A percentile compares a stretch with the other conserved stretches of the same genome.
These are phyloP conservation scores for Gopherus flavomarginatus DNA, from an alignment of 2,113 vertebrate species.

Conservation along the genomic window DNA sequence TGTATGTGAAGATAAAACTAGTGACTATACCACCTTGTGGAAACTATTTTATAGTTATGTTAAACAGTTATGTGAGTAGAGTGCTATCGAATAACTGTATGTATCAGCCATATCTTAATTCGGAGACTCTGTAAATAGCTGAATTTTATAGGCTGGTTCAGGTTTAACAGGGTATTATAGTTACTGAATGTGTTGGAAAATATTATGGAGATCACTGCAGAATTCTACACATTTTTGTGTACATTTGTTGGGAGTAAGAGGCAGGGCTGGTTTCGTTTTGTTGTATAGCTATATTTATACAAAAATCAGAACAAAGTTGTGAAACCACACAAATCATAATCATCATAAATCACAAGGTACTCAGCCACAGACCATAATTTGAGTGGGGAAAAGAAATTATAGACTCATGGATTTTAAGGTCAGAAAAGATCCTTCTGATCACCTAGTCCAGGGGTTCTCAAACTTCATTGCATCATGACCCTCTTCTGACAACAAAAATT, in stretches of 20 bases:
- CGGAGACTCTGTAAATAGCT: background rate
- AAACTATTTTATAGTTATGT: background rate
- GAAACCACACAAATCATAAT: constrained; percentile 30
- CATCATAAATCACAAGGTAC: background rate
- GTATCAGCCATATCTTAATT: constrained; percentile 56
- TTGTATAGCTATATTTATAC: rapidly evolving
- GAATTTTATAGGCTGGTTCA: constrained; percentile 30
- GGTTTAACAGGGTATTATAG: constrained; percentile 40
- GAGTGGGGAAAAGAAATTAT: constrained; percentile 18
- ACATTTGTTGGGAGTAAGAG: background rate
- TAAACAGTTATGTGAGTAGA: constrained; percentile 28
- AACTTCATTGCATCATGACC: no score
- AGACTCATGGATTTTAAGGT: background rate
- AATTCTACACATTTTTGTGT: background rate
- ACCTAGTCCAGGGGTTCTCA: background rate
- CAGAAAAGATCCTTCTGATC: background rate
- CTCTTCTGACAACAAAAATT: no score
- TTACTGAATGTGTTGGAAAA: constrained; percentile 47
- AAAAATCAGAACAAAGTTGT: background rate
- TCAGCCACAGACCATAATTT: constrained; percentile 30
- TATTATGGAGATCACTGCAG: background rate
- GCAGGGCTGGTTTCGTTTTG: constrained; percentile 22
- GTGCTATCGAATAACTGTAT: background rate
- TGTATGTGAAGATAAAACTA: constrained; percentile 19
- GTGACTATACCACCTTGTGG: constrained; percentile 2